A percentile compares a stretch with the other conserved stretches of the same genome.
phyloP scores from a whole-genome alignment of 1,140 invertebrate genomes.

The Pinna nobilis region DNA sequence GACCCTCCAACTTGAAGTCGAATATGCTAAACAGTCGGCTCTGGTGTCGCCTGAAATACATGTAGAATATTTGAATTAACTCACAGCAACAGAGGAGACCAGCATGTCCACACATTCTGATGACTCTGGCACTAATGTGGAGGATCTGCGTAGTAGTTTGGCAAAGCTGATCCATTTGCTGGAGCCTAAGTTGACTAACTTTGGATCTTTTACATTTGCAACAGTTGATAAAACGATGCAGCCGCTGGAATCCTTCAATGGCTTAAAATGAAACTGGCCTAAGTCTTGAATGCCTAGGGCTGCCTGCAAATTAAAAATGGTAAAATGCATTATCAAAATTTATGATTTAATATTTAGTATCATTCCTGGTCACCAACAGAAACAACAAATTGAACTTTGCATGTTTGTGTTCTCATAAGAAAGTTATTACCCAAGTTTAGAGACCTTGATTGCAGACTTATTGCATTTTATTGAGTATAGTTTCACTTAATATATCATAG shows the following conservation, averaged over 20 bases:
- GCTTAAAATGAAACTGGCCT: slow-evolving; percentile 93
- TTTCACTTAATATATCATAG: too few species aligned
- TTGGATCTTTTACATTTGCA: slow-evolving; percentile 88
- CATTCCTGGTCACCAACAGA: too few species aligned
- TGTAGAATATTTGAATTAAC: slow-evolving; percentile 12
- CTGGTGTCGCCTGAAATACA: neutral
- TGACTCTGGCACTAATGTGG: slow-evolving; percentile 12
- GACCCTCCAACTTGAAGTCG: too few species aligned
- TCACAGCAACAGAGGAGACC: slow-evolving; percentile 57
- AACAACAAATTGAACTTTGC: too few species aligned
- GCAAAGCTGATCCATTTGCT: slow-evolving; percentile 85
- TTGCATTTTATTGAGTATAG: too few species aligned
- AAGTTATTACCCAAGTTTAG: too few species aligned
- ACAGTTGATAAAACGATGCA: slow-evolving; percentile 93
- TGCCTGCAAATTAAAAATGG: slow-evolving; percentile 75
- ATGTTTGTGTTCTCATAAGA: too few species aligned
- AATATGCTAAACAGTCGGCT: too few species aligned
- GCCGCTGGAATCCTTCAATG: slow-evolving; percentile 89
- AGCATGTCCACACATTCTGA: slow-evolving; percentile 80
- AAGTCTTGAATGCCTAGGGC: slow-evolving; percentile 93
- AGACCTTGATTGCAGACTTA: too few species aligned
- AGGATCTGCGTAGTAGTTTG: slow-evolving; percentile 36
- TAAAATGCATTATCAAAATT: too few species aligned
- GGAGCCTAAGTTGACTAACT: slow-evolving; percentile 79
- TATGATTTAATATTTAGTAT: too few species aligned